phyloP scores from a whole-genome alignment of 2,113 vertebrate genomes.

The Spheniscus mendiculus region DNA sequence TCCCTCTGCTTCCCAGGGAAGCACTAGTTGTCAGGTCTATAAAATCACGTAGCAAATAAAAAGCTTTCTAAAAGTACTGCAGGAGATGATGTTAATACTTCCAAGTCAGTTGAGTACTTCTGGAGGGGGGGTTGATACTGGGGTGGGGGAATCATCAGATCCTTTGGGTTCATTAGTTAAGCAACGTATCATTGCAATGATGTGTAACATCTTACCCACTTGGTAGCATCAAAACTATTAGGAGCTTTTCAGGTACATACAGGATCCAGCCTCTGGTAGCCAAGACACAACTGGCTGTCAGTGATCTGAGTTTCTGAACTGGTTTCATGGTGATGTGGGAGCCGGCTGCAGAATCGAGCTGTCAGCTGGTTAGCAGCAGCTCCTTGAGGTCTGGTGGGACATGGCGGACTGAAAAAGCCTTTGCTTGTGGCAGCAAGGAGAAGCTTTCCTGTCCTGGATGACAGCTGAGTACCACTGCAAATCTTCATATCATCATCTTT shows the following conservation, averaged over 20 bases:
- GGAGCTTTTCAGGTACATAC: background rate
- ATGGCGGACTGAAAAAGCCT: background rate
- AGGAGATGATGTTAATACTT: background rate
- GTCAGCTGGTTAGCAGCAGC: background rate
- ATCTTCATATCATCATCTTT: background rate
- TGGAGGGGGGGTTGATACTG: background rate
- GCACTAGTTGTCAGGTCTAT: background rate
- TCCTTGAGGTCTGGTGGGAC: background rate
- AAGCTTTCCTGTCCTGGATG: background rate
- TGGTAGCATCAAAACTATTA: background rate
- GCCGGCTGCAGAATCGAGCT: background rate
- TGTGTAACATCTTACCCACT: background rate
- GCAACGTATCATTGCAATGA: background rate
- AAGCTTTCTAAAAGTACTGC: background rate
- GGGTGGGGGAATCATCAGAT: background rate
- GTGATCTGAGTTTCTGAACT: background rate
- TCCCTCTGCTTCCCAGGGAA: background rate
- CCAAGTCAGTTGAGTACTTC: background rate
- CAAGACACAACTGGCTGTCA: background rate
- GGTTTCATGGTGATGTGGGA: background rate
- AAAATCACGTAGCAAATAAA: background rate
- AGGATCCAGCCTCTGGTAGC: background rate
- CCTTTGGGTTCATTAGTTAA: background rate
- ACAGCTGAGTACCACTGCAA: background rate
- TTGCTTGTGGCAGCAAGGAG: background rate